Conservation (phyloP, 2,888 invertebrate species). For the Rambutsinella grinnellia region DNA sequence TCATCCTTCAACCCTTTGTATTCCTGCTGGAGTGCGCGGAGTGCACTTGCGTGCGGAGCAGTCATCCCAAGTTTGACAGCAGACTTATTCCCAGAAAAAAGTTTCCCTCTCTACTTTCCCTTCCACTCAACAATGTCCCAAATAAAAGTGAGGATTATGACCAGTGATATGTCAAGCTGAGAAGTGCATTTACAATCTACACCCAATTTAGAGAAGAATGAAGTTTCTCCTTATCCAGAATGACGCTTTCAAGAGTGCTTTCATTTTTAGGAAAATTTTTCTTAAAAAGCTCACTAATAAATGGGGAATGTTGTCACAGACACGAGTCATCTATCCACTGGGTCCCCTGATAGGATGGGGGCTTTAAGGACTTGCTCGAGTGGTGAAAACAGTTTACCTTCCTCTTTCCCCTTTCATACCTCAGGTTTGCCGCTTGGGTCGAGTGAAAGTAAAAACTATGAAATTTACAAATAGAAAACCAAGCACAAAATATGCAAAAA, state of each 20-base stretch:
- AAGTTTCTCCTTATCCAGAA: neutral
- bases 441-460: no score
- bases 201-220: neutral
- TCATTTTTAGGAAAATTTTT: constrained; percentile 7
- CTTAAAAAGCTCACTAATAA: constrained; percentile 3
- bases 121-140: constrained; percentile 16
- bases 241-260: neutral
- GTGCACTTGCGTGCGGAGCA: constrained; percentile 76
- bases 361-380: no score
- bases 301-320: constrained; percentile 46
- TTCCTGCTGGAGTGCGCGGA: constrained; percentile 91
- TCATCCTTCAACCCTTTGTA: constrained; percentile 97
- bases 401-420: no score
- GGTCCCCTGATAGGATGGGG: no score
- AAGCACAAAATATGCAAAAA: no score
- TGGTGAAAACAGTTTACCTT: no score
- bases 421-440: no score
- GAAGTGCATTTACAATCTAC: constrained; percentile 13
- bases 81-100: neutral
- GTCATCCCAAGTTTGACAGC: neutral
- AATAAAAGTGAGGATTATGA: neutral
- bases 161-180: constrained; percentile 8
- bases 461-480: no score
- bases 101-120: neutral
- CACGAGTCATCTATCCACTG: constrained; percentile 13